Conservation (phyloP, 2,888 invertebrate species). For the Cosmia trapezina region DNA sequence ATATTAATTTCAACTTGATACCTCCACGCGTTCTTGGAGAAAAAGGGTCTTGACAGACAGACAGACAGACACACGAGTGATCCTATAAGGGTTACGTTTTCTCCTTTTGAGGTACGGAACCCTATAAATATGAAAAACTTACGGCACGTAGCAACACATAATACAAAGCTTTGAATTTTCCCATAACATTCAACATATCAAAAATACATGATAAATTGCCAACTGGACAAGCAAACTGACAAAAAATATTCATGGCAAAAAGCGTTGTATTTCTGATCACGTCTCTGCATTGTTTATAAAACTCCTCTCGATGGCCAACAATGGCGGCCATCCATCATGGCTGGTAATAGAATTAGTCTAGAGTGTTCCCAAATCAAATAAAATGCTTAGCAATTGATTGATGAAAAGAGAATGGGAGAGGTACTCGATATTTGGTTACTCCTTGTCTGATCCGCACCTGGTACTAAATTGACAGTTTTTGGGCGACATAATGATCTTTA, state of each 20-base stretch:
- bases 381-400: conserved; percentile 76
- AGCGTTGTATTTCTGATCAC: conserved; percentile 48
- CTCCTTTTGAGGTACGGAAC: too few relatives aligned
- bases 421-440: conserved; percentile 6
- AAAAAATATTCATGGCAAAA: conserved; percentile 37
- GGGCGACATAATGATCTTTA: too few relatives aligned
- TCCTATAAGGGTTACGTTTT: too few relatives aligned
- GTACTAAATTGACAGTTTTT: background rate
- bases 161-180: conserved; percentile 10
- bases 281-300: conserved; percentile 55
- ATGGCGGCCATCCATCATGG: conserved; percentile 71
- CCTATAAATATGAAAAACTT: too few relatives aligned
- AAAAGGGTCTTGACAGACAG: too few relatives aligned
- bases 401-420: conserved; percentile 59
- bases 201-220: conserved; percentile 34
- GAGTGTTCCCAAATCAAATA: conserved; percentile 77
- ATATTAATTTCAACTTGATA: too few relatives aligned
- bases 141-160: background rate
- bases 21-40: too few relatives aligned
- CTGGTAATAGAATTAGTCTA: conserved; percentile 70
- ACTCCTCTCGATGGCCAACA: conserved; percentile 48
- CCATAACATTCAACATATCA: conserved; percentile 1
- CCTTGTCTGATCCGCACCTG: conserved; percentile 28
- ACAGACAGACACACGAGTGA: too few relatives aligned
- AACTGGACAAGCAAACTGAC: conserved; percentile 33